Base-by-base conservation (phyloP, 2,113 vertebrate genomes). In the Podarcis raffonei region DNA sequence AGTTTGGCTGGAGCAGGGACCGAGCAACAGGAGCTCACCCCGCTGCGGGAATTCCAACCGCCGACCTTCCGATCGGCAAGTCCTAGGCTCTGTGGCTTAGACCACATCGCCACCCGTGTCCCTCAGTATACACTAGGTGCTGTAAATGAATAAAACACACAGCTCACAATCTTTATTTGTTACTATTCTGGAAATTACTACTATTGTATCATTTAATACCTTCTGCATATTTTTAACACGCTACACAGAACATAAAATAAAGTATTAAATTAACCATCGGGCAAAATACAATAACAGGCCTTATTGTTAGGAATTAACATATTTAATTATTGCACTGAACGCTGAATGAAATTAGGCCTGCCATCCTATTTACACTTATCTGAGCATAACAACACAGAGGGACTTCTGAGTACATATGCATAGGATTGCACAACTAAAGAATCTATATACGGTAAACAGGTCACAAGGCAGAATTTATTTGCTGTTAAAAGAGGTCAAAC, bases 301-400 rank as follows among this genome's bases (percentile, higher is more conserved):
- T n/a, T 81, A 20, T 13, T 57, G n/a, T 22, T 8, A 81, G 57
- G 86, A 91, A 93, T 94, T 95, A 94, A 88, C 92, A 87, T 90
- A 93, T 74, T 95, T 93, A 48, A 94, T 88, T 75, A 94, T 93
- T 93, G 91, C 86, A 91, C 59, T 69, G 89, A 91, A 69, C 81
- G 68, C 42, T 4, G 1, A 85, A 5, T 87, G 92, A 95, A 95
- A 95, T 91, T 93, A 93, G 22, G 30, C 16, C n/a, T 72, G 69
- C 30, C 30, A 72, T 32, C n/a, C 22, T 32, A 32, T 32, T 3
- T 13, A 72, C 30, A 72, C 13, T 72, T 72, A 5, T 15, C 4
- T 72, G 69, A 13, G 69, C 5, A 13, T 72, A 72, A 72, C 9
- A 72, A 72, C n/a, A 32, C 30, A 72, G n/a, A n/a, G 5, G 69